Conservation (phyloP, 2,888 invertebrate genomes). For the Linnaemya vulpina region DNA sequence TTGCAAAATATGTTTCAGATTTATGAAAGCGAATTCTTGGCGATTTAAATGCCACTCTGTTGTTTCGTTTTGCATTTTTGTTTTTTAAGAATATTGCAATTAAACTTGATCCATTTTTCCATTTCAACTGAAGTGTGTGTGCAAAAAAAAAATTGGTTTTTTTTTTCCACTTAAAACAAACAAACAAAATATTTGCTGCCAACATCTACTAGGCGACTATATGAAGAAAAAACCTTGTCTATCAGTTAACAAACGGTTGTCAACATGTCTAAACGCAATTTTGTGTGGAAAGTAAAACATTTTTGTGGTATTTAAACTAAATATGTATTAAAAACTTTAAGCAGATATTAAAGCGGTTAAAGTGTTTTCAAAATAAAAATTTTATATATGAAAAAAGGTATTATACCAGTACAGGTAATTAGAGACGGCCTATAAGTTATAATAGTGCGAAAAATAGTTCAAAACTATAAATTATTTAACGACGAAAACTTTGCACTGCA, state of each 20-base stretch:
- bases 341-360: conserved; percentile 14
- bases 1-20: no score
- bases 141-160: not conserved
- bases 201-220: conserved; percentile 36
- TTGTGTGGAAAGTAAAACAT: conserved; percentile 16
- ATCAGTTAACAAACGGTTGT: conserved; percentile 68
- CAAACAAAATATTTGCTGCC: conserved; percentile 48
- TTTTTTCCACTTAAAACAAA: conserved; percentile 25
- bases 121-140: conserved; percentile 23
- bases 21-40: conserved; percentile 24
- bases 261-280: conserved; percentile 59
- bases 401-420: not conserved
- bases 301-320: not conserved
- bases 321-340: not conserved
- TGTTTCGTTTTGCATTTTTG: not conserved
- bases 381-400: not conserved
- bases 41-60: conserved; percentile 23
- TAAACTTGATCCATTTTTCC: conserved; percentile 58
- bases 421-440: conserved; percentile 1
- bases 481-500: not conserved
- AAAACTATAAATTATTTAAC: not conserved
- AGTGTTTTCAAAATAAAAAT: not conserved
- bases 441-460: not conserved
- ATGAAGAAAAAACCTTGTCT: conserved; percentile 34
- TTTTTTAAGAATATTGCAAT: conserved; percentile 29